Percentiles rank a stretch among this genome's conserved stretches.
These are phyloP conservation scores for Heterohyrax brucei DNA, from an alignment of 2,797 vertebrate genomes.

Conservation along the genomic window DNA sequence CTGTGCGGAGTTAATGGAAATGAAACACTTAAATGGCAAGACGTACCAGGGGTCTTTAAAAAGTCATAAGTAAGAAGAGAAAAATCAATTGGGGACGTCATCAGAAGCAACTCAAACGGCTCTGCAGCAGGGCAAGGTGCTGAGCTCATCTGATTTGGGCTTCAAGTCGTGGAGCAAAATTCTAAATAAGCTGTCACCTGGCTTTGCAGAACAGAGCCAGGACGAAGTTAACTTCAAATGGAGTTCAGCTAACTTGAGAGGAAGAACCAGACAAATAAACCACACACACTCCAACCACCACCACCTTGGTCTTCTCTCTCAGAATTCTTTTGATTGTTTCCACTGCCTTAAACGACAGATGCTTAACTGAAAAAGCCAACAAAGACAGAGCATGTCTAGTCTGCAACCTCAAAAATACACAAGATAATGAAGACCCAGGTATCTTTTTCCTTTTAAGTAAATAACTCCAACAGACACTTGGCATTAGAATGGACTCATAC, in stretches of 20 bases:
- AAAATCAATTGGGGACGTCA: neutral
- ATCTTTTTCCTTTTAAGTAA: slow-evolving; percentile 18
- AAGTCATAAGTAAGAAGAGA: neutral
- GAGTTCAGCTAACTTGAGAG: neutral
- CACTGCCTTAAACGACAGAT: neutral
- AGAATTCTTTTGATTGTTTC: slow-evolving; percentile 14
- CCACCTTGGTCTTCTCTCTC: neutral
- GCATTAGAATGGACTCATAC: neutral
- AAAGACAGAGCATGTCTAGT: neutral
- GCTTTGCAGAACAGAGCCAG: neutral
- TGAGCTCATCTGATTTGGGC: neutral
- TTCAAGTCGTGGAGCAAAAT: neutral
- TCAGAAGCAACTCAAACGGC: neutral
- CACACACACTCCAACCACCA: neutral
- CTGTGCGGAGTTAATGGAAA: neutral
- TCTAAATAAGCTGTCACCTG: neutral
- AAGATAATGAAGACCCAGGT: neutral
- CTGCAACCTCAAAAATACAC: neutral
- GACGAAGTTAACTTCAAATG: neutral
- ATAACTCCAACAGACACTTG: neutral
- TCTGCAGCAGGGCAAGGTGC: neutral
- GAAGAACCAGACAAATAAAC: neutral
- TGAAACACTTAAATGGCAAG: neutral
- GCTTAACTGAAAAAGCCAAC: neutral
- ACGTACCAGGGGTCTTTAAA: neutral